Evolutionary conservation across 1,140 invertebrate species (phyloP).

Genomic region (Nasonia giraulti): DNA sequence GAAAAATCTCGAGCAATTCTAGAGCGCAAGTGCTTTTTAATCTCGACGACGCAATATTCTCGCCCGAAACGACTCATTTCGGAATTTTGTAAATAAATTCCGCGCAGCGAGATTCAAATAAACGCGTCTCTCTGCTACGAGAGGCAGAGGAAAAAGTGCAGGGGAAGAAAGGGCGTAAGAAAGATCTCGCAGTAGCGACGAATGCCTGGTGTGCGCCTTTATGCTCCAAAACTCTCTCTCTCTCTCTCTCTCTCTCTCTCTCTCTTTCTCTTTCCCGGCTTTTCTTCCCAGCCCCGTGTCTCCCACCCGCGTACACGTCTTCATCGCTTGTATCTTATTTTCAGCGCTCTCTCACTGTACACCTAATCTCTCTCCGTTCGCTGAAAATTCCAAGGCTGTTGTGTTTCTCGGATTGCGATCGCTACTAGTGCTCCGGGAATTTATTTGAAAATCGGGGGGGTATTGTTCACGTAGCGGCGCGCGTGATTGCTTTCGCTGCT

Average conservation of each 20-base stretch:
- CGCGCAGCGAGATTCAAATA: slow-evolving; percentile 32
- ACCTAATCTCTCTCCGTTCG: background rate
- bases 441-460: background rate
- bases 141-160: background rate
- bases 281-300: background rate
- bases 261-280: background rate
- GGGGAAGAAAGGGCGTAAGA: slow-evolving; percentile 3
- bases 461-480: too few relatives aligned
- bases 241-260: background rate
- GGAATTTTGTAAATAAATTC: slow-evolving; percentile 30
- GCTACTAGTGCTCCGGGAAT: background rate
- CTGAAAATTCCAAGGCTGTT: background rate
- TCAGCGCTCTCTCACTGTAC: background rate
- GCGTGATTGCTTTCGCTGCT: background rate
- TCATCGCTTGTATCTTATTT: background rate
- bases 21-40: background rate
- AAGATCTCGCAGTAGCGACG: background rate
- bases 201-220: background rate
- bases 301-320: background rate
- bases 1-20: background rate
- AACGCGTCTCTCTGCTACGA: slow-evolving; percentile 4
- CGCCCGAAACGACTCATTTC: background rate
- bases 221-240: background rate
- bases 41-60: background rate
- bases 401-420: background rate